These are phyloP conservation scores for Anthopleura sola DNA, from an alignment of 64 coral and sea anemone species.

Conservation along the genomic window DNA sequence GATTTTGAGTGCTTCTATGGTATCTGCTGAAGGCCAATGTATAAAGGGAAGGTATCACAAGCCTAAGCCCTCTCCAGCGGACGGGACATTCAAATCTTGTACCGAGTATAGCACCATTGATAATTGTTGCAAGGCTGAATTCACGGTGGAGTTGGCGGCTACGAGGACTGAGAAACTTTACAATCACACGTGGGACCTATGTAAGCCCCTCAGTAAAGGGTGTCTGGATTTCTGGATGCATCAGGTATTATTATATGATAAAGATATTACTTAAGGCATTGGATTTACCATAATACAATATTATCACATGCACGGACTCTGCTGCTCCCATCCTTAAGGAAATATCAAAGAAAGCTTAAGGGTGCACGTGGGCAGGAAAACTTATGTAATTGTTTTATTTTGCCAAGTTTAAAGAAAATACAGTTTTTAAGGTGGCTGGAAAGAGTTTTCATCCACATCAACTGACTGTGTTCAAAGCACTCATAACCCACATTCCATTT, in stretches of 20 bases:
- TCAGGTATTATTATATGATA: constrained; percentile 12
- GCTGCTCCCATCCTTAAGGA: no score
- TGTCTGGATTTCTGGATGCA: constrained; percentile 46
- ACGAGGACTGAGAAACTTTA: constrained; percentile 36
- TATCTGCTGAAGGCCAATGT: constrained; percentile 25
- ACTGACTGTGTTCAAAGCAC: no score
- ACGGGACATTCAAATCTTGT: constrained; percentile 15
- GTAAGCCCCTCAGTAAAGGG: constrained; percentile 22
- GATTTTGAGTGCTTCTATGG: background rate
- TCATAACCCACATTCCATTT: no score
- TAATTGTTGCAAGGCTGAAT: constrained; percentile 30
- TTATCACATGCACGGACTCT: no score
- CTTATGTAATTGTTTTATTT: no score
- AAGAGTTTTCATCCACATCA: no score
- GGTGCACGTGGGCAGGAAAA: no score
- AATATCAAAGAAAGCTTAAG: no score
- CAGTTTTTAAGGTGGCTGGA: no score
- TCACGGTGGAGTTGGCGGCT: constrained; percentile 31
- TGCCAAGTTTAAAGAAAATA: no score
- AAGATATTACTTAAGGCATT: no score
- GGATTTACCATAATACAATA: background rate
- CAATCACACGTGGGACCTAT: constrained; percentile 57
- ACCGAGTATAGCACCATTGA: constrained; percentile 8
- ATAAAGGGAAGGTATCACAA: constrained; percentile 38
- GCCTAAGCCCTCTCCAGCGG: constrained; percentile 21